Base-by-base conservation (phyloP, 1,140 invertebrate species). In the Lepidurus couesii region DNA sequence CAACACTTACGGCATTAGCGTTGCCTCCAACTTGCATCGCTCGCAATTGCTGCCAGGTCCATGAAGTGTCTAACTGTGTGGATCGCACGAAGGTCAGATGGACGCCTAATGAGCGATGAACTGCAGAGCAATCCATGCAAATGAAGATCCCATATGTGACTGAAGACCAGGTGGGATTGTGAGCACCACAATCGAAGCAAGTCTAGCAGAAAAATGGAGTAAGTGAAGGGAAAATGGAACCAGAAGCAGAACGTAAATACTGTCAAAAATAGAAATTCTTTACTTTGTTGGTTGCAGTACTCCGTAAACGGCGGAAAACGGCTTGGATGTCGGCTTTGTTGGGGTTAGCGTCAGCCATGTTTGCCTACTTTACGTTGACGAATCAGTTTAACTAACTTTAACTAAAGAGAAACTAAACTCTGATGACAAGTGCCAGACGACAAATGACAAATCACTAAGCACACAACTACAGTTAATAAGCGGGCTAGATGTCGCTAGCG, bases 71-170 rank as follows among this genome's bases (percentile, higher is more conserved):
- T 77, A 99, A 88, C 84, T 99, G 96, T 44, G 96, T 99, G 13
- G 96, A 99, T 26, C 96, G 87, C 24, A 99, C 97, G 86, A 99
- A 99, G 8, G 95, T 95, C 74, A 99, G 86, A 87, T 99, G 98
- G 78, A 99, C 97, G 75, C 98, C 98, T 34, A 99, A 88, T 83
- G 94, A 92, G 75, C 98, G 89, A 87, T 99, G 98, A 42, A 98
- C 94, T 7, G 98, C 97, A 7, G 98, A 99, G 85, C 98, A 99
- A 85, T 99, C 98, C 83, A 99, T 95, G 86, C 98, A 99, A 81
- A 99, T 92, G 85, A 99, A 99, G 65, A 99, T 93, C n/a, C 98
- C 98, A 87, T 98, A 99, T 65, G 98, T 99, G 45, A 99, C 95
- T 83, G 95, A 98, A 73, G 97, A 93, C 98, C 98, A 99, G 83